A percentile compares a stretch with the other conserved stretches of the same genome.
phyloP scores from a whole-genome alignment of 2,797 vertebrate species.

The Chelonia mydas region DNA sequence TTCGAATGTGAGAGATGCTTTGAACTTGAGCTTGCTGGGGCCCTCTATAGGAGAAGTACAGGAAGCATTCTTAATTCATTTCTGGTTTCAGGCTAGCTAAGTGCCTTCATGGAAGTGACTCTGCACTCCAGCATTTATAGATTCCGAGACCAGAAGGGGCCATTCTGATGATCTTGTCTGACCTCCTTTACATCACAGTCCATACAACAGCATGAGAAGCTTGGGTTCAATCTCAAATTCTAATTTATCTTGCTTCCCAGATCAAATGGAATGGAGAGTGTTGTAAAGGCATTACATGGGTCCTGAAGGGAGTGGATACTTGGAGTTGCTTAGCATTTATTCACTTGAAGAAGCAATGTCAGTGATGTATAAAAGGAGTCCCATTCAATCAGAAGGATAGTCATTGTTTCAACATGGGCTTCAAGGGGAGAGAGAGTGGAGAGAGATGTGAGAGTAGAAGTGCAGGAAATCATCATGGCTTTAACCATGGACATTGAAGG shows the following conservation, averaged over 20 bases:
- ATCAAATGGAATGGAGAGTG: background rate
- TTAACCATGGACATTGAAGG: background rate
- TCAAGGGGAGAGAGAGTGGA: background rate
- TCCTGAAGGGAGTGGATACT: background rate
- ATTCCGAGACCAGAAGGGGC: background rate
- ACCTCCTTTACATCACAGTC: background rate
- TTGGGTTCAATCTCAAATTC: background rate
- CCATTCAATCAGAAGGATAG: background rate
- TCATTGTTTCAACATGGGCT: background rate
- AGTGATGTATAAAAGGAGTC: background rate
- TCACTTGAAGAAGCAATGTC: background rate
- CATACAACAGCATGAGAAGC: background rate
- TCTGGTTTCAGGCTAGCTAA: background rate
- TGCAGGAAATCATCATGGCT: background rate
- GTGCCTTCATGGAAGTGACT: background rate
- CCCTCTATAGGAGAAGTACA: constrained; percentile 83
- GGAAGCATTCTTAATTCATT: background rate
- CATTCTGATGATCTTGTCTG: background rate
- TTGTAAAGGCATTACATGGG: background rate
- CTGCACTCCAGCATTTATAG: background rate
- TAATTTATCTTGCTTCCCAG: background rate
- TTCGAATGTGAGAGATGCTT: constrained; percentile 84
- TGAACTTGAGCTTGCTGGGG: constrained; percentile 85
- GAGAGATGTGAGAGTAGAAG: background rate
- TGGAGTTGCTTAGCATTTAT: background rate